Conservation (phyloP, 2,113 vertebrate species). For the Xyrauchen texanus region DNA sequence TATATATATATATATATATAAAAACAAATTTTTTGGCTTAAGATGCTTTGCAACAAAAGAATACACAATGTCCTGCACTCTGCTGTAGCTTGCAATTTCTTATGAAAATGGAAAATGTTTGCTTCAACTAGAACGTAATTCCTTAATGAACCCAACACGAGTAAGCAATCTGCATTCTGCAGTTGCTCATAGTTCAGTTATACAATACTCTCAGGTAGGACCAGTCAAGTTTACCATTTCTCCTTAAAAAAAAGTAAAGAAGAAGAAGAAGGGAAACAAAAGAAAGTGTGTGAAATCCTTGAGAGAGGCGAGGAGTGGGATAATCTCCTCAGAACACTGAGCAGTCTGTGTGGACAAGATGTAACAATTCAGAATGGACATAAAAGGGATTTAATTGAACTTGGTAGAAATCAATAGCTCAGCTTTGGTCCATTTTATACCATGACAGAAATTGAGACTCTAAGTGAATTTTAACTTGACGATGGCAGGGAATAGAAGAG, state of each 20-base stretch:
- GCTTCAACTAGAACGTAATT: neutral
- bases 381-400: slow-evolving; percentile 39
- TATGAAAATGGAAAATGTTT: no score
- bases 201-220: neutral
- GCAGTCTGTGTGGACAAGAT: slow-evolving; percentile 20
- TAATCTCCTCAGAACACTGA: slow-evolving; percentile 34
- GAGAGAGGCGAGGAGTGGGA: slow-evolving; percentile 1
- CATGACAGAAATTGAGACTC: slow-evolving; percentile 28
- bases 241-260: neutral
- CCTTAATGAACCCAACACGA: neutral
- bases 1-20: no score
- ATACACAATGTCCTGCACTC: no score
- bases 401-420: slow-evolving; percentile 42
- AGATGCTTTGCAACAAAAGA: no score
- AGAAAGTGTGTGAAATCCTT: neutral
- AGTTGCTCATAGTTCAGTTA: neutral
- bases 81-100: no score
- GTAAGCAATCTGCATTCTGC: neutral
- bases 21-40: no score
- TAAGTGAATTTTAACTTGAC: slow-evolving; percentile 28
- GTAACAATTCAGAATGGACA: slow-evolving; percentile 37
- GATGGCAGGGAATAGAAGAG: neutral
- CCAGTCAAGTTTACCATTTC: slow-evolving; percentile 21
- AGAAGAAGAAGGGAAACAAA: slow-evolving; percentile 1
- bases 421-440: slow-evolving; percentile 37